These are phyloP conservation scores for Brachionus paranguensis DNA, from an alignment of 1,140 invertebrate species.

Conservation along the genomic window DNA sequence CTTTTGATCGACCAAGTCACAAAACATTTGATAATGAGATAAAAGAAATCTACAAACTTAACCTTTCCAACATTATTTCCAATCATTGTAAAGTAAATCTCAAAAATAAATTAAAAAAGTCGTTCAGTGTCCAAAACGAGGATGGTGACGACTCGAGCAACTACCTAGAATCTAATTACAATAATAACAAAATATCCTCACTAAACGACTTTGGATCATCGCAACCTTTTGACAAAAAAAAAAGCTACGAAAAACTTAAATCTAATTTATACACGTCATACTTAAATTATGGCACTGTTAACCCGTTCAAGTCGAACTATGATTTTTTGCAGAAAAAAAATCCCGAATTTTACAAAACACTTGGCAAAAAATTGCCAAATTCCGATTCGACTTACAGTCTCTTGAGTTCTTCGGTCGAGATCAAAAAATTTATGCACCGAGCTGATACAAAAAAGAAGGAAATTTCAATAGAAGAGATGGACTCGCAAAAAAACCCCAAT, in stretches of 20 bases:
- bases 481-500: not conserved
- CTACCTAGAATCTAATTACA: not conserved
- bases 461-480: not conserved
- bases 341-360: constrained; percentile 20
- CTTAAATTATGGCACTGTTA: constrained; percentile 1
- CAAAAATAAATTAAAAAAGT: not conserved
- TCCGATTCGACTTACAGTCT: not conserved
- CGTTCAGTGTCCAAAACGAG: not conserved
- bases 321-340: constrained; percentile 6
- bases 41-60: not conserved
- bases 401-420: not conserved
- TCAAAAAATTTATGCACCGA: not conserved
- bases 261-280: not conserved
- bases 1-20: not conserved
- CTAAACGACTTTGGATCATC: not conserved
- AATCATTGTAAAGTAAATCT: not conserved
- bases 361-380: not conserved
- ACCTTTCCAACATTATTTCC: not conserved
- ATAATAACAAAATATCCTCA: not conserved
- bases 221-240: not conserved
- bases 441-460: not conserved
- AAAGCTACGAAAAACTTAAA: not conserved
- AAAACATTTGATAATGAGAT: not conserved
- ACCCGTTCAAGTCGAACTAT: constrained; percentile 17
- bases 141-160: not conserved